Evolutionary conservation across 2,888 invertebrate species (phyloP), one percentile per base, ranked within the genome.

Genomic region (Pollenia angustigena): DNA sequence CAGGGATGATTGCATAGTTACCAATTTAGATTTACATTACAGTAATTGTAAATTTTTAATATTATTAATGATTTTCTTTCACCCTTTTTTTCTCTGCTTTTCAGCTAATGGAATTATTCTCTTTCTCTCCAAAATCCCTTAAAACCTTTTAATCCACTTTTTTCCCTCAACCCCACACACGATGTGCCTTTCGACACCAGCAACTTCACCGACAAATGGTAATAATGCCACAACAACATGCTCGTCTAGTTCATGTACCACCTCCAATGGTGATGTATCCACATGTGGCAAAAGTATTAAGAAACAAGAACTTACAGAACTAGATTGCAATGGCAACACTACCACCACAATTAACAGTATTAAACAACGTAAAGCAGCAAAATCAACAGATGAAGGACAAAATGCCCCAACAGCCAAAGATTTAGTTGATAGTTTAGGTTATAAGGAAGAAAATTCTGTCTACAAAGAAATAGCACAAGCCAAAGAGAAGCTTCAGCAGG

Each of bases 131-230:
- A 44, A 52, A 66, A 18, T 50, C 18, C 11, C 32, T 52, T 54
- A 42, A 80, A 75, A n/a, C 44, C 18, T 32, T 32, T 32, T 32
- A 42, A 18, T 23, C 58, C 40, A 14, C 16, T 23, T 8, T 16
- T 7, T 11, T 64, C 16, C 42, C 16, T 12, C 46, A 18, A 9
- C 14, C 8, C 1, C 3, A 56, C 0, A 56, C 1, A 86, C 58
- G 72, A 92, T 92, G 92, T 92, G 92, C 90, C 91, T 91, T 88
- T 91, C 92, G 23, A 90, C 90, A 78, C 91, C 91, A 44, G 89
- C 79, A 87, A 89, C 64, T 52, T 48, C 88, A 32, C 32, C 32
- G 9, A 14, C 79, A 40, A 78, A 78, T 58, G 75, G 52, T 23
- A 64, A 46, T 32, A 87, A 48, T 52, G 75, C 76, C 40, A 54